Conservation (phyloP, 2,113 vertebrate genomes). For the Acinonyx jubatus region DNA sequence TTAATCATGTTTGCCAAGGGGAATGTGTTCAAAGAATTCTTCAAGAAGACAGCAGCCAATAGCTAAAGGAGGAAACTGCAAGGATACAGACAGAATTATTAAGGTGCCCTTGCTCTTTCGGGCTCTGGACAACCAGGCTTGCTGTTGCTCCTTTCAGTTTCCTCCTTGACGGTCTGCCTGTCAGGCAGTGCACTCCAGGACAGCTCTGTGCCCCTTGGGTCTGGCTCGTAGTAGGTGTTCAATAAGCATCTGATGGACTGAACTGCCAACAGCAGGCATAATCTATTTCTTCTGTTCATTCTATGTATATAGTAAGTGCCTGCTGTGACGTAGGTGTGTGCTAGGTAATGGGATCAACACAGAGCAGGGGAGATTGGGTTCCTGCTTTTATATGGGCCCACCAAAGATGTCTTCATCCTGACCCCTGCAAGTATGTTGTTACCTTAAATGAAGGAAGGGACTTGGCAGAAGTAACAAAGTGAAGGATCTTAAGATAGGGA, state of each 20-base stretch:
- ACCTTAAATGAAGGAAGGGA: not conserved
- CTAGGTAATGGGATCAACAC: not conserved
- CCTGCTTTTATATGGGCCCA: not conserved
- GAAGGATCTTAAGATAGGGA: not conserved
- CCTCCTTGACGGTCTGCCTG: not conserved
- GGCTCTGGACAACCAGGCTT: not conserved
- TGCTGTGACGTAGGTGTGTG: not conserved
- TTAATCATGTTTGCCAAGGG: not conserved
- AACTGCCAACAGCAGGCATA: not conserved
- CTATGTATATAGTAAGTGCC: not conserved
- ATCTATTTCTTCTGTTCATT: not conserved
- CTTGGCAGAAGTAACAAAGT: not conserved
- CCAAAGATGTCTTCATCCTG: not conserved
- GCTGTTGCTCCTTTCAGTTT: not conserved
- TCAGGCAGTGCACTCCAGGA: not conserved
- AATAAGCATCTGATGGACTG: not conserved
- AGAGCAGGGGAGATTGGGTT: not conserved
- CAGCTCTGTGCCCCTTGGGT: not conserved
- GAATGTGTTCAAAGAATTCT: slow-evolving; percentile 21
- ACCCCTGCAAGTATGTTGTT: not conserved
- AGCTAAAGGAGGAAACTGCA: not conserved
- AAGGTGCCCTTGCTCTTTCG: not conserved
- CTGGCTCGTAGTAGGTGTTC: not conserved
- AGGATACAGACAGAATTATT: not conserved
- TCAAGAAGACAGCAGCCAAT: not conserved